A percentile compares a stretch with the other conserved stretches of the same genome.
Conservation (phyloP, 1,140 invertebrate species). For the Zophobas atratus region DNA sequence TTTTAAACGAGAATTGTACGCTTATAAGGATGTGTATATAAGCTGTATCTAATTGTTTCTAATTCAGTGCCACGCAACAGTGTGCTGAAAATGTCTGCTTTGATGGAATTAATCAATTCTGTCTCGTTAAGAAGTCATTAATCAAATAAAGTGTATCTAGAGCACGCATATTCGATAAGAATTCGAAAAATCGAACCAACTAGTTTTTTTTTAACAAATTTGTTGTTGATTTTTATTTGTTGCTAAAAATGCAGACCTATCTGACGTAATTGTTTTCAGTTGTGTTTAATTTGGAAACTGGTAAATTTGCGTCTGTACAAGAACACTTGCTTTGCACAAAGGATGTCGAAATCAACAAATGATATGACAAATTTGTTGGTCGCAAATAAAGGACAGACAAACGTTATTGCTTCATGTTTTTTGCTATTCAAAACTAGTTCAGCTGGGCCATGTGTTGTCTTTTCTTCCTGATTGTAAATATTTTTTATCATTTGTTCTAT, state of each 20-base stretch:
- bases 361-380: neutral
- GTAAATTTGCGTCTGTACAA: neutral
- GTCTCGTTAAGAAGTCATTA: slow-evolving; percentile 16
- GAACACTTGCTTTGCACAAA: neutral
- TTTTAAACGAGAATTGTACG: neutral
- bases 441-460: neutral
- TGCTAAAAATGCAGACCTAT: too few species aligned
- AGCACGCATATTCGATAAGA: neutral
- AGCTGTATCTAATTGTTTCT: slow-evolving; percentile 26
- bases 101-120: slow-evolving; percentile 20
- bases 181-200: too few species aligned
- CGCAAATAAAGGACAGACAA: neutral
- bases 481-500: neutral
- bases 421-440: neutral
- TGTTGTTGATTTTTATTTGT: too few species aligned
- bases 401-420: neutral
- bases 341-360: neutral
- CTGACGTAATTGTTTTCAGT: too few species aligned
- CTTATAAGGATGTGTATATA: neutral
- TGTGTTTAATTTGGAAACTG: neutral
- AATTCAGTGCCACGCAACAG: slow-evolving; percentile 1
- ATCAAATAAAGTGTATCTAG: slow-evolving; percentile 1
- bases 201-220: too few species aligned
- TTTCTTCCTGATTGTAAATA: neutral
- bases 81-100: neutral